A percentile compares a stretch with the other conserved stretches of the same genome.
Conservation (phyloP, 2,888 invertebrate species). For the Lepidochitona cinerea region DNA sequence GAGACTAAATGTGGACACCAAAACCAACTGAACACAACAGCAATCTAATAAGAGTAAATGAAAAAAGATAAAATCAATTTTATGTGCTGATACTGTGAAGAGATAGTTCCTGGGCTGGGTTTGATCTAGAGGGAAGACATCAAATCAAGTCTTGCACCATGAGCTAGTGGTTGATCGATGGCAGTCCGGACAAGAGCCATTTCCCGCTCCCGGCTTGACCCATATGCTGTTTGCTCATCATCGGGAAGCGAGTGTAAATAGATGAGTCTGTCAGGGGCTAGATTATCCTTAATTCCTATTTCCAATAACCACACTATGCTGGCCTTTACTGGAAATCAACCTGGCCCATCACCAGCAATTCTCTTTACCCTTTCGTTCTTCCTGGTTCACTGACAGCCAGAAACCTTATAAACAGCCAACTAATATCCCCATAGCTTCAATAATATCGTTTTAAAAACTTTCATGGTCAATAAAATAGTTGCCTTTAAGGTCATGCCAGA, state of each 20-base stretch:
- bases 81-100: conserved; percentile 8
- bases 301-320: not conserved
- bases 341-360: too few relatives aligned
- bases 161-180: not conserved
- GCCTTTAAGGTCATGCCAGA: too few relatives aligned
- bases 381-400: too few relatives aligned
- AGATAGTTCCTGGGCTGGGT: not conserved
- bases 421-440: too few relatives aligned
- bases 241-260: not conserved
- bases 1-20: too few relatives aligned
- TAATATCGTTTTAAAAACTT: too few relatives aligned
- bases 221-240: conserved; percentile 7
- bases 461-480: too few relatives aligned
- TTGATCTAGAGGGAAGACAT: not conserved
- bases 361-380: too few relatives aligned
- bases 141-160: not conserved
- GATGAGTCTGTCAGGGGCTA: conserved; percentile 1
- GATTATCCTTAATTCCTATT: not conserved
- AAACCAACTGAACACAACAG: too few relatives aligned
- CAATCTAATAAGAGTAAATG: conserved; percentile 9
- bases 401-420: too few relatives aligned
- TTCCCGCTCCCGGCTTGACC: conserved; percentile 6
- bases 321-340: not conserved
- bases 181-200: not conserved
- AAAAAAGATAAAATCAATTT: conserved; percentile 9